A percentile compares a stretch with the other conserved stretches of the same genome.
These are phyloP conservation scores for Callyntrura guangdongensis DNA, from an alignment of 2,888 invertebrate genomes.

Conservation along the genomic window DNA sequence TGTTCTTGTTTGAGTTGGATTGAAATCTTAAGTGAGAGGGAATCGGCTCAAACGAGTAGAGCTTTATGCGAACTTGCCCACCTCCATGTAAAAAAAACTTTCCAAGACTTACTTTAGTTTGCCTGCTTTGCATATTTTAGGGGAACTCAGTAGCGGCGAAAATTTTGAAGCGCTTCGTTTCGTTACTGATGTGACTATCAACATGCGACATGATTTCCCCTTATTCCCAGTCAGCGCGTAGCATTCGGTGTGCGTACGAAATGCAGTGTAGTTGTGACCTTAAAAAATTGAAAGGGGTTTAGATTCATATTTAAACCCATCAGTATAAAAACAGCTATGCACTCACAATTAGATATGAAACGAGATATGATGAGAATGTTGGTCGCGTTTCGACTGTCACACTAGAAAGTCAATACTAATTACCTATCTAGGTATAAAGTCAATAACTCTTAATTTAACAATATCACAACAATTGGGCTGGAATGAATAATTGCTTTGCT, in stretches of 20 bases:
- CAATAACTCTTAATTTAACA: too few relatives aligned
- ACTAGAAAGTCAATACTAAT: too few relatives aligned
- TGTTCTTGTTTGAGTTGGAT: not conserved
- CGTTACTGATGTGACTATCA: not conserved
- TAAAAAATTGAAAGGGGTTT: too few relatives aligned
- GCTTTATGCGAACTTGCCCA: not conserved
- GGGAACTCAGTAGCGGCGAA: not conserved
- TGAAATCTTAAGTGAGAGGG: slow-evolving; percentile 8
- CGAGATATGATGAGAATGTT: too few relatives aligned
- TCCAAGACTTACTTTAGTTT: not conserved
- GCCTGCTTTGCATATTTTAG: slow-evolving; percentile 65
- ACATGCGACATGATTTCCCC: not conserved
- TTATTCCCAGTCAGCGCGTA: not conserved
- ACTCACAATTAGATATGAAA: too few relatives aligned
- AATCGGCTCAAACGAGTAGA: not conserved
- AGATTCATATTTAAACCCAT: too few relatives aligned
- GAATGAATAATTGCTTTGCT: too few relatives aligned
- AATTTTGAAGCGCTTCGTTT: not conserved
- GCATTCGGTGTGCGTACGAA: not conserved
- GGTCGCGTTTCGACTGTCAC: too few relatives aligned
- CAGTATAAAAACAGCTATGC: too few relatives aligned
- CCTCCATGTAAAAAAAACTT: slow-evolving; percentile 52
- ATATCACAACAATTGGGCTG: too few relatives aligned
- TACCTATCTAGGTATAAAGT: too few relatives aligned
- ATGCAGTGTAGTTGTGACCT: not conserved